Evolutionary conservation across 1,140 invertebrate genomes (phyloP), one percentile per base, ranked within the genome.

Genomic region (Drosophila serrata): DNA sequence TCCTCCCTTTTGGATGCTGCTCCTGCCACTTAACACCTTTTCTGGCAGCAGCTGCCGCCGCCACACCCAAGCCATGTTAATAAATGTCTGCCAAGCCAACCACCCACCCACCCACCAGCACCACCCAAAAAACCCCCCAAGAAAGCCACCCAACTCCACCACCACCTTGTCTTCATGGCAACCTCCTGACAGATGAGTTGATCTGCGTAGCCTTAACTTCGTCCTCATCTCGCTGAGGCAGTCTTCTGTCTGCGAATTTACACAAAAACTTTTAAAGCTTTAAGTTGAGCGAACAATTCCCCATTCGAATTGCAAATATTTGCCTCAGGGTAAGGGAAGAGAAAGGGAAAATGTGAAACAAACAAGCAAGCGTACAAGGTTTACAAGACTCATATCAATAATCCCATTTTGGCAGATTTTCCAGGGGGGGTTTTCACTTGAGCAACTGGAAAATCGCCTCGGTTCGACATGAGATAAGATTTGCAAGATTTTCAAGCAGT

Each of bases 251-350:
- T 37, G 68, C 40, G 29, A 55, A 37, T 74, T 87, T 84, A 88
- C 70, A n/a, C n/a, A n/a, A n/a, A 88, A 87, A 88, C 56, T 87
- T 88, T 88, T 84, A 88, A 87, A 80, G 84, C 80, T 87, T 87
- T 88, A 84, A 87, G 80, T 39, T 37, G 37, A 17, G 49, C 62
- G 45, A 60, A 64, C 70, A 49, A 75, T 39, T 65, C 51, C 51
- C 35, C 72, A 49, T 61, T 64, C 46, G 48, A 55, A 57, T 53
- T 69, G 62, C 55, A 57, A 69, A 70, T 82, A 85, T 82, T 79
- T 75, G 49, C 53, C n/a, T 15, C 12, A 4, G 13, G 19, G 15
- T 6, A 9, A 42, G 13, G 22, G n/a, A 13, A 11, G 9, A 6
- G 12, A 17, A 4, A 31, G 12, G 8, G 17, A 46, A 19, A 58